These are phyloP conservation scores for Philopedon plagiatum DNA, from an alignment of 2,888 invertebrate species.

Conservation along the genomic window DNA sequence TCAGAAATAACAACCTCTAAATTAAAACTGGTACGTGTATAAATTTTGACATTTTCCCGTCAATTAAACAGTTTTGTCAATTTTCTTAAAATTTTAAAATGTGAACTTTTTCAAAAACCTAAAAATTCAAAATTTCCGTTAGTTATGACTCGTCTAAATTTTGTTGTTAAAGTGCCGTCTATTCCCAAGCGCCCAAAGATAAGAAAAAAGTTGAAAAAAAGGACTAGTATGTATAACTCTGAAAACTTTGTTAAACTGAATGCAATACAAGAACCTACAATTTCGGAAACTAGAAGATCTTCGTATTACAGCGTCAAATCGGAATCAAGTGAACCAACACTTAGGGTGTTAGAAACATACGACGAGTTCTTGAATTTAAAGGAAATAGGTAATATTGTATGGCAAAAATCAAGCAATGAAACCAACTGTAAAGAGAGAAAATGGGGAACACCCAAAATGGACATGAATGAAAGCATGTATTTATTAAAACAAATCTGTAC, in stretches of 20 bases:
- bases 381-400: constrained; percentile 20
- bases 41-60: neutral
- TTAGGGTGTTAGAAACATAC: constrained; percentile 47
- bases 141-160: neutral
- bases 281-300: neutral
- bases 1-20: neutral
- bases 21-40: neutral
- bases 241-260: neutral
- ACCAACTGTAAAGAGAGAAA: neutral
- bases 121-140: constrained; percentile 8
- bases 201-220: constrained; percentile 6
- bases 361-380: constrained; percentile 51
- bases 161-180: neutral
- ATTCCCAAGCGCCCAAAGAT: neutral
- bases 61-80: neutral
- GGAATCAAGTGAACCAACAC: neutral
- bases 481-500: constrained; percentile 37
- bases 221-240: neutral
- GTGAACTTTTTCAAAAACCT: neutral
- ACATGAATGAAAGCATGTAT: constrained; percentile 14
- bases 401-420: neutral
- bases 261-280: neutral
- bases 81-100: constrained; percentile 10
- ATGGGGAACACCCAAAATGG: neutral
- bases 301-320: constrained; percentile 20